phyloP scores from a whole-genome alignment of 1,140 invertebrate species.

The Papilio glaucus region DNA sequence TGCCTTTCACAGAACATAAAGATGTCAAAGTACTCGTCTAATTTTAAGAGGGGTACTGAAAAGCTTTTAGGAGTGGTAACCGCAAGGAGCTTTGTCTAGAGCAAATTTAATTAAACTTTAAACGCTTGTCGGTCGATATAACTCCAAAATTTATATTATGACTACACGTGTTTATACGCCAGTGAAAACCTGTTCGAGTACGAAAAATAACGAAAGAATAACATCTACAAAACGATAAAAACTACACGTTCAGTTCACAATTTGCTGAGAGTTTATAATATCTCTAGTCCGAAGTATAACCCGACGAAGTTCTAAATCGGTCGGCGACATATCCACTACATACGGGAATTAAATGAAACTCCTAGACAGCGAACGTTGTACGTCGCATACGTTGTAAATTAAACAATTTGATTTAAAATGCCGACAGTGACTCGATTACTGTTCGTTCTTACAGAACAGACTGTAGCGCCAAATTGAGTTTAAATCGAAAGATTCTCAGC shows the following conservation, averaged over 20 bases:
- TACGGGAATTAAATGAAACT: background rate
- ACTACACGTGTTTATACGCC: too few species aligned
- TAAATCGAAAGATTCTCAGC: too few species aligned
- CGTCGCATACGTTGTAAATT: background rate
- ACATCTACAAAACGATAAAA: too few species aligned
- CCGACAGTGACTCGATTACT: conserved; percentile 9
- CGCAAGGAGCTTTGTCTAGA: background rate
- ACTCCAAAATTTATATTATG: background rate
- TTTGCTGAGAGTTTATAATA: too few species aligned
- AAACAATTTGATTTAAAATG: conserved; percentile 8
- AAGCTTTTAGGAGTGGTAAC: conserved; percentile 1
- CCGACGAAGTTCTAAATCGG: too few species aligned
- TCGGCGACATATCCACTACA: too few species aligned
- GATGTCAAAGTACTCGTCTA: background rate
- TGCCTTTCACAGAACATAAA: background rate
- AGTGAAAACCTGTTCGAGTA: too few species aligned
- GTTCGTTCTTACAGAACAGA: too few species aligned
- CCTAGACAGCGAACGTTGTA: background rate
- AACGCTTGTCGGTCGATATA: background rate
- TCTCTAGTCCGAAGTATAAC: too few species aligned
- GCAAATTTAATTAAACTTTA: conserved; percentile 12
- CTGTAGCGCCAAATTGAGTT: too few species aligned
- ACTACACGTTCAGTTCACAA: too few species aligned
- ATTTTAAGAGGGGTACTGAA: background rate
- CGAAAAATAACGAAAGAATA: too few species aligned